These are phyloP conservation scores for Glossophaga mutica DNA, from an alignment of 2,797 vertebrate species.

Conservation along the genomic window DNA sequence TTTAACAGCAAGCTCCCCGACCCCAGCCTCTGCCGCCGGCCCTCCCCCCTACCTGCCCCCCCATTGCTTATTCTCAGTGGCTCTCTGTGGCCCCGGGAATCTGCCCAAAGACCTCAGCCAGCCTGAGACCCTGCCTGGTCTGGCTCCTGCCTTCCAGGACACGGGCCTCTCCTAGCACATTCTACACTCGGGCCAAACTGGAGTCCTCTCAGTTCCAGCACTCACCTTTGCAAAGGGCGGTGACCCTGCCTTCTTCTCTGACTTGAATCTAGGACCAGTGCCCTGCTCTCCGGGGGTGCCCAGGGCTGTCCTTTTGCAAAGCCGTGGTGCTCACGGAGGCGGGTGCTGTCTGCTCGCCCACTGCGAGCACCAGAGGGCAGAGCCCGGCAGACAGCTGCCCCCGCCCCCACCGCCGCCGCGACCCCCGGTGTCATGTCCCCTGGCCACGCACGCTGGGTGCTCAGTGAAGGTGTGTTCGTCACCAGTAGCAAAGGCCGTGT, in stretches of 20 bases:
- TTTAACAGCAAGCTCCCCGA: neutral
- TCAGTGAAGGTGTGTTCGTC: fast-evolving
- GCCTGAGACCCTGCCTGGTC: neutral
- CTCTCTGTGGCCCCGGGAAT: fast-evolving
- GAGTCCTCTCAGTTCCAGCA: no score
- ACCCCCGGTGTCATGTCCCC: fast-evolving
- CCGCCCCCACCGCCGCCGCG: fast-evolving
- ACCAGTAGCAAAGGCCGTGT: no score
- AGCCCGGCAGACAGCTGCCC: neutral
- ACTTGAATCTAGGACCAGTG: neutral
- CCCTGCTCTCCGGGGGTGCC: neutral
- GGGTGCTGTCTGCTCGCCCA: fast-evolving
- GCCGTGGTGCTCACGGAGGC: neutral
- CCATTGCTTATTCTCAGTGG: neutral
- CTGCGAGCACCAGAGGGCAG: fast-evolving
- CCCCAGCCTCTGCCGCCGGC: fast-evolving
- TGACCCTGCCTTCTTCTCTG: neutral
- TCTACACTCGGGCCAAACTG: no score
- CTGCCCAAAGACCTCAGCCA: neutral
- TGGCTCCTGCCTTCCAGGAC: neutral
- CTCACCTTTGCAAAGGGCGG: fast-evolving
- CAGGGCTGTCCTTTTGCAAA: neutral
- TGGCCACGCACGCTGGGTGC: fast-evolving
- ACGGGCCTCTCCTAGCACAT: neutral
- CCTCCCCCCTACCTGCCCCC: neutral